Base-by-base conservation (phyloP, 2,113 vertebrate genomes). In the Pelmatolapia mariae region DNA sequence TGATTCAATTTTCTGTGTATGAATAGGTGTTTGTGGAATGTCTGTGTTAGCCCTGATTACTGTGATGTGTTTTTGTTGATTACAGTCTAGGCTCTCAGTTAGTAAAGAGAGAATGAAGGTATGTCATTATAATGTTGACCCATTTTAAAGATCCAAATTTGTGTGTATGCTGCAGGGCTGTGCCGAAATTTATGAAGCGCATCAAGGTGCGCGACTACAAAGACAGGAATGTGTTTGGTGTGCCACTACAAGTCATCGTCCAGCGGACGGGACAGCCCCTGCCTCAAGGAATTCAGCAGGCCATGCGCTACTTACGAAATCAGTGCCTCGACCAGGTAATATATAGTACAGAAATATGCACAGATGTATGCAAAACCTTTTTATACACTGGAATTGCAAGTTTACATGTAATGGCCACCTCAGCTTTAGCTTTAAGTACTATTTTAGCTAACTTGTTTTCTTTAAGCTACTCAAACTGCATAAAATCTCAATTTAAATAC, bases 121-220 rank as follows among this genome's bases (percentile, higher is more conserved):
- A 38, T 82, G 15, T 22, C 40, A 11, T 68, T 50, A 45, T 31
- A 31, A 68, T 83, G 22, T 53, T 82, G 33, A 22, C 10, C 15
- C 24, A 5, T 78, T 50, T 50, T 50, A 40, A 59, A 50, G 26
- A 19, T 57, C 29, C 11, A n/a, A 73, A 73, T 73, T 73, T 73
- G 38, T 91, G 59, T 92, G 29, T 87, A 4, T 87, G 71, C 97
- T 97, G 81, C 92, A 99, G 99, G 98, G 98, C 98, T 68, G 98
- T 99, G 82, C 99, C 98, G n/a, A 99, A 99, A 93, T 99, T 99
- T 94, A 99, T 99, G 98, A 99, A 99, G 96, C 97, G 98, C 93
- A 98, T 97, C 94, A 99, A 98, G 95, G 98, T 98, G 90, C 98
- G 98, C 2, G 98, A 99, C 96, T 98, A 98, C 92, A 98, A 97